Evolutionary conservation across 2,797 vertebrate genomes (phyloP).

Genomic region (Amazonetta brasiliensis): DNA sequence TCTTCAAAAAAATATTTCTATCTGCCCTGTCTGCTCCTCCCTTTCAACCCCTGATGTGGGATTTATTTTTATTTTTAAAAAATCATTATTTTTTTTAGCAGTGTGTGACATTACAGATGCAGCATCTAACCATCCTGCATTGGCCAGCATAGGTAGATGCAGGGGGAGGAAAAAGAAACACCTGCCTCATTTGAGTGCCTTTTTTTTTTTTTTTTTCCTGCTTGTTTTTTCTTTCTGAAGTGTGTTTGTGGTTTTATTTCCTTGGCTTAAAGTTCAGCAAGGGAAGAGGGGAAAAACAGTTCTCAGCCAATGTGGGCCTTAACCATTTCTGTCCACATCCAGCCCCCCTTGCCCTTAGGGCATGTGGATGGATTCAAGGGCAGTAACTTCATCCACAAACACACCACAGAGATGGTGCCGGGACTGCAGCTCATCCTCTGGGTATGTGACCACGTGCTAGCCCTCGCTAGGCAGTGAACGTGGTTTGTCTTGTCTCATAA

Average conservation of each 20-base stretch:
- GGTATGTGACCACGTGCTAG: fast-evolving
- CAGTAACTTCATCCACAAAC: background rate
- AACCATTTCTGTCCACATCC: background rate
- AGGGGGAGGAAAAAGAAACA: background rate
- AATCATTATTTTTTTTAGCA: background rate
- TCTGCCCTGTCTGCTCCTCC: background rate
- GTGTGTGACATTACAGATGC: background rate
- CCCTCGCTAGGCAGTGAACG: background rate
- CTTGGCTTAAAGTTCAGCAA: background rate
- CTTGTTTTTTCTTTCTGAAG: background rate
- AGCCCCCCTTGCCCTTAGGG: background rate
- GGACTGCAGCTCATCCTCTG: background rate
- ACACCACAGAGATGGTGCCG: background rate
- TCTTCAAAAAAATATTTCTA: background rate
- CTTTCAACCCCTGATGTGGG: background rate
- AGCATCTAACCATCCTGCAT: background rate
- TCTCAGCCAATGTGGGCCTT: background rate
- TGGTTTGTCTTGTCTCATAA: background rate
- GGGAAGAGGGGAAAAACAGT: background rate
- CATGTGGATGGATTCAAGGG: background rate
- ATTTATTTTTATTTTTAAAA: background rate
- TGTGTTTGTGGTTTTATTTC: background rate
- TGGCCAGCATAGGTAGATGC: background rate
- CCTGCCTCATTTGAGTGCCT: background rate
- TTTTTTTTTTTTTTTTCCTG: background rate